Evolutionary conservation across 37 sponge, comb jelly and placozoan species (phyloP).

Genomic region (Diacarnus erythraeanus): DNA sequence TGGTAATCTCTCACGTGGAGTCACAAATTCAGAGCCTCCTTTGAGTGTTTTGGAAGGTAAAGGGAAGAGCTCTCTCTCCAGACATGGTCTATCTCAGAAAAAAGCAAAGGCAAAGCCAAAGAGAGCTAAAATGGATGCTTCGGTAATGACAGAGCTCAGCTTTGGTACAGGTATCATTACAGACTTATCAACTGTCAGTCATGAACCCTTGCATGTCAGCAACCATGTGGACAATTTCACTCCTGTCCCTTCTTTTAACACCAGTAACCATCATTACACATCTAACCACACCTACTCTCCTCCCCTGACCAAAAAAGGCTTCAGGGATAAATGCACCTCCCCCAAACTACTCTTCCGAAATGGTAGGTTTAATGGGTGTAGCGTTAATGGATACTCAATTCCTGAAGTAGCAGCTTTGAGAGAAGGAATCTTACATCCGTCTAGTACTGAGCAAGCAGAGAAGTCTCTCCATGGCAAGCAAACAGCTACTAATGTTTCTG

Average conservation of each 20-base stretch:
- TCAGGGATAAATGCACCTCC: background rate
- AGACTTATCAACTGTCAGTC: background rate
- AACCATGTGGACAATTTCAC: background rate
- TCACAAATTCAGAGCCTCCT: background rate
- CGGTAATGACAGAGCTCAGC: slow-evolving; percentile 31
- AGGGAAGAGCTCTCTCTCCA: background rate
- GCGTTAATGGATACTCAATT: background rate
- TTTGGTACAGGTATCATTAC: slow-evolving; percentile 12
- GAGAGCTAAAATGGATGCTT: slow-evolving; percentile 17
- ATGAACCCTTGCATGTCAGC: background rate
- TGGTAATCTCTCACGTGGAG: background rate
- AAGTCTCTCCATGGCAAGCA: too few relatives aligned
- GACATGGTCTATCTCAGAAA: background rate
- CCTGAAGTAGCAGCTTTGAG: slow-evolving; percentile 1
- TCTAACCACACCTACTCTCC: background rate
- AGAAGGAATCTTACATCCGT: background rate
- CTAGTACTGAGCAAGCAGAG: background rate
- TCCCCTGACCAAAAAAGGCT: background rate
- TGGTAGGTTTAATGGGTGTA: background rate
- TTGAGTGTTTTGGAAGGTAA: background rate
- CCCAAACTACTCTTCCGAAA: slow-evolving; percentile 12
- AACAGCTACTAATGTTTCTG: too few relatives aligned
- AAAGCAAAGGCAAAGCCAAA: background rate
- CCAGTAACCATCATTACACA: background rate
- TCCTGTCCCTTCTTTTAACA: background rate